These are phyloP conservation scores for Phrynosoma platyrhinos DNA, from an alignment of 2,113 vertebrate genomes.

Conservation along the genomic window DNA sequence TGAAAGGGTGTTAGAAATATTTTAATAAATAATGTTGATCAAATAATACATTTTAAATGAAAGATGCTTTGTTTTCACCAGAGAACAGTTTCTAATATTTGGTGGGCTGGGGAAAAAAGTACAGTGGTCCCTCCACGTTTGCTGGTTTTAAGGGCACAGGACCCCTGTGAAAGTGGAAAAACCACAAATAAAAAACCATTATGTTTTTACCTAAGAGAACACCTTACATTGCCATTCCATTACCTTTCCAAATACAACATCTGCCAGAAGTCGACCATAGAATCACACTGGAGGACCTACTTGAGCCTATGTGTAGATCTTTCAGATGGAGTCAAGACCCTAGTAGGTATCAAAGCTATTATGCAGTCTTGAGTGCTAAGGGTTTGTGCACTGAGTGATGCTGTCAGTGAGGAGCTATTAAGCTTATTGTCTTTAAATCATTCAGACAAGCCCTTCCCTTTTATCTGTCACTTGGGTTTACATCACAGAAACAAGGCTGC, in stretches of 20 bases:
- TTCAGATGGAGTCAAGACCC: conserved; percentile 44
- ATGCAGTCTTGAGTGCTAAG: conserved; percentile 22
- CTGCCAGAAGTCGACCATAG: too few relatives aligned
- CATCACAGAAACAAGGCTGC: neutral
- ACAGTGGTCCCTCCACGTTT: too few relatives aligned
- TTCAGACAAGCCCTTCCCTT: conserved; percentile 44
- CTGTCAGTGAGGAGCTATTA: conserved; percentile 46
- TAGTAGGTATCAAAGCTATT: conserved; percentile 45
- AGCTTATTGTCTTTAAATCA: conserved; percentile 39
- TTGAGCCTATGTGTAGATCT: neutral
- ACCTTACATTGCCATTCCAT: too few relatives aligned
- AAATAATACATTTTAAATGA: neutral
- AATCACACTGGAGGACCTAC: too few relatives aligned
- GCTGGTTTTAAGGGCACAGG: too few relatives aligned
- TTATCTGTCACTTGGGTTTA: conserved; percentile 55
- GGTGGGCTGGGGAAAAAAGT: too few relatives aligned
- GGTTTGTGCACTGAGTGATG: conserved; percentile 50
- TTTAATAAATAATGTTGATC: neutral
- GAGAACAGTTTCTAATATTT: neutral
- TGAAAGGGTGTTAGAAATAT: too few relatives aligned
- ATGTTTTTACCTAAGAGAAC: too few relatives aligned
- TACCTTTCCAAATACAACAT: too few relatives aligned
- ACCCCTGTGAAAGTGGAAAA: too few relatives aligned
- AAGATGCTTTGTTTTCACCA: neutral
- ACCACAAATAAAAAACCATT: too few relatives aligned